Base-by-base conservation (phyloP, 2,113 vertebrate genomes). In the Colinus virginianus region DNA sequence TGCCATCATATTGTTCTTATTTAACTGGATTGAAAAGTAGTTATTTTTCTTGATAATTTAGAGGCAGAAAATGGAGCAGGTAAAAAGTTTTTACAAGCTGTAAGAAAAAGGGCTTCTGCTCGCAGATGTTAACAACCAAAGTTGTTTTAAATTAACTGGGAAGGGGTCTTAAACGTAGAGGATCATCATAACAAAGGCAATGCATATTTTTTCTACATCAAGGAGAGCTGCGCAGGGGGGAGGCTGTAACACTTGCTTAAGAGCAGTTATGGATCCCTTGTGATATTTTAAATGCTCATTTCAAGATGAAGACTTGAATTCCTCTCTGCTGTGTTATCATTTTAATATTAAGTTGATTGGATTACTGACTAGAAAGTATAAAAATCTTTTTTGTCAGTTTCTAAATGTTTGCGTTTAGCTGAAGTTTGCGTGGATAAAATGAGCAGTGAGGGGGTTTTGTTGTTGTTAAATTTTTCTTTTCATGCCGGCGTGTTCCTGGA, bases 211-310 rank as follows among this genome's bases (percentile, higher is more conserved):
- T 90, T 40, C 36, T 76, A 3, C 25, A 42, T 86, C 26, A 48
- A 89, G 84, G 32, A 80, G 34, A 66, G 4, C 23, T 88, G 2
- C 59, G 14, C 7, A 26, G 7, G 4, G 7, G 4, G 4, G 55
- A 58, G 18, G 5, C 64, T 79, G 8, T 80, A 83, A 69, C 38
- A 43, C 30, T 88, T 91, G 56, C 49, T 86, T 71, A 92, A 92
- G 64, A 78, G 48, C 70, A 75, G 59, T 74, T 87, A 34, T 85
- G 61, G 26, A 40, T 91, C 23, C 68, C 38, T 51, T 84, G 30
- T 70, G 40, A 7, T 92, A 76, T 71, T 90, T 90, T 90, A 85
- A 93, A 93, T 76, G 49, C 74, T 92, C 7, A 11, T 92, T 91
- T 92, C 36, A 92, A 76, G 36, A n/a, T 80, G 58, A 85, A 55